Conservation (phyloP, 1,140 invertebrate genomes). For the Ericerus pela region DNA sequence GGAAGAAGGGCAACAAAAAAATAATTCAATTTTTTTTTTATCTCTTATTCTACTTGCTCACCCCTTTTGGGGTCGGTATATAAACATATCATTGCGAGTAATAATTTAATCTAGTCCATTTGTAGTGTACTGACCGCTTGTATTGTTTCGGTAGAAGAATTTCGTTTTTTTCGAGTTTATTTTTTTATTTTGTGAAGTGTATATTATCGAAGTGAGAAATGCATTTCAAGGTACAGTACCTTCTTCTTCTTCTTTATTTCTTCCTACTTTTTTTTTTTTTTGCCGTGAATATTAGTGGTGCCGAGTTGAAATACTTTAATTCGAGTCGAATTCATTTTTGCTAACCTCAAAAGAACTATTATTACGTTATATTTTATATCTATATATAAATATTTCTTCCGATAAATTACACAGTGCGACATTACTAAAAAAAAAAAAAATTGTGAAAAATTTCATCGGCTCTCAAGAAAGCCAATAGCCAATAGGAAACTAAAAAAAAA, state of each 20-base stretch:
- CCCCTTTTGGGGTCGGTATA: conserved; percentile 5
- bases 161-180: conserved; percentile 1
- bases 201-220: not conserved
- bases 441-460: no score
- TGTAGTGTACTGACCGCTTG: no score
- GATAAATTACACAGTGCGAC: no score
- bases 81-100: not conserved
- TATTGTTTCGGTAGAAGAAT: no score
- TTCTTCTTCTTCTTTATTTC: not conserved
- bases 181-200: not conserved
- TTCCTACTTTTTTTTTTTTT: not conserved
- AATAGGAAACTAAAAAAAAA: no score
- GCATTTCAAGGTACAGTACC: conserved; percentile 2
- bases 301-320: not conserved
- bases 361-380: no score
- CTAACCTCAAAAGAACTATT: no score
- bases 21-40: no score
- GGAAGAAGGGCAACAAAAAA: no score
- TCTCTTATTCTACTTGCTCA: not conserved
- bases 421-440: no score
- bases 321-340: not conserved
- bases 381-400: no score
- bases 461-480: no score
- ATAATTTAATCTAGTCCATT: conserved; percentile 9
- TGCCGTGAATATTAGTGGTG: not conserved